phyloP scores from a whole-genome alignment of 2,113 vertebrate genomes.

The Trogon surrucura region DNA sequence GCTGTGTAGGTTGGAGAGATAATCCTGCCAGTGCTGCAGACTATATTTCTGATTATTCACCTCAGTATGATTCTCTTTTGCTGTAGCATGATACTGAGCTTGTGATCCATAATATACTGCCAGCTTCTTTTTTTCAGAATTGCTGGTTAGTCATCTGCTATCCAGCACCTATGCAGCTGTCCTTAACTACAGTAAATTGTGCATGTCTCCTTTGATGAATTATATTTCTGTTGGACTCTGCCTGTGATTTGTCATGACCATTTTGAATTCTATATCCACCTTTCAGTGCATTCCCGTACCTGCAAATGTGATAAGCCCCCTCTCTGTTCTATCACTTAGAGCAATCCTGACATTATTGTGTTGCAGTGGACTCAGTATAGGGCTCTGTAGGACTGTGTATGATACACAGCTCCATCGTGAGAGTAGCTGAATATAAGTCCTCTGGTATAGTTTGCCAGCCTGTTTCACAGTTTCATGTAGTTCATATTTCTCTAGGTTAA shows the following conservation, averaged over 20 bases:
- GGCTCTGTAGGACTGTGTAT: background rate
- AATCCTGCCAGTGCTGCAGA: background rate
- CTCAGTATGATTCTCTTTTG: background rate
- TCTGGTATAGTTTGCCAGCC: background rate
- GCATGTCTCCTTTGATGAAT: accelerated
- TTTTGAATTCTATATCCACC: background rate
- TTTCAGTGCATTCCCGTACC: background rate
- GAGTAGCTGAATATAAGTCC: background rate
- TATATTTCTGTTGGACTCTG: background rate
- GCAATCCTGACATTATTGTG: background rate
- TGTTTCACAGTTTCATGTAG: background rate
- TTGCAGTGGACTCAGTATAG: background rate
- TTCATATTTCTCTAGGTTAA: background rate
- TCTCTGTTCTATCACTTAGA: background rate
- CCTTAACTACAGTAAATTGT: background rate
- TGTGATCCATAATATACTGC: conserved; percentile 20
- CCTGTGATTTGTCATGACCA: background rate
- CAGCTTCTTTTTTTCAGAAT: background rate
- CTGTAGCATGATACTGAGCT: conserved; percentile 26
- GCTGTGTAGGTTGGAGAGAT: background rate
- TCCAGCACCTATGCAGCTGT: background rate
- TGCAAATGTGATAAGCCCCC: background rate
- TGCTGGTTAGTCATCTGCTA: background rate
- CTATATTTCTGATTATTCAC: conserved; percentile 37
- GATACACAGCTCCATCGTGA: background rate